Conservation (phyloP, 1,140 invertebrate genomes). For the Sminthurides bifidus region DNA sequence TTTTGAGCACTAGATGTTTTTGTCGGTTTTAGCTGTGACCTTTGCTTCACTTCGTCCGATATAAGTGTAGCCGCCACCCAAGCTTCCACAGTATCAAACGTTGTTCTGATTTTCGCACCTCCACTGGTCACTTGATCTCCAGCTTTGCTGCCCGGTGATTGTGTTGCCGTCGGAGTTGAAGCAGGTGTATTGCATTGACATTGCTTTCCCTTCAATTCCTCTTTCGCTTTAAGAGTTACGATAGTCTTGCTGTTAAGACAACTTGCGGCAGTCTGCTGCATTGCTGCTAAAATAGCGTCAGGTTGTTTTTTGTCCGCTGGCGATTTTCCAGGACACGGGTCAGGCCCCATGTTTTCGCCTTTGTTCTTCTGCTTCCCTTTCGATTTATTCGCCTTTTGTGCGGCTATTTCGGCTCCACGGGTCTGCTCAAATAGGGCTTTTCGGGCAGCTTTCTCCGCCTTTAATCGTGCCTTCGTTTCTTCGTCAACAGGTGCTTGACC, state of each 20-base stretch:
- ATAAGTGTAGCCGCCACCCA: too few species aligned
- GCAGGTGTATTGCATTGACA: too few species aligned
- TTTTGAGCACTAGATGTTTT: not conserved
- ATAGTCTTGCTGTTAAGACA: not conserved
- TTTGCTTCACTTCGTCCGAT: too few species aligned
- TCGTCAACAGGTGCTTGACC: not conserved
- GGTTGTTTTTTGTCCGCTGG: not conserved
- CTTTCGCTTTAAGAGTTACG: not conserved
- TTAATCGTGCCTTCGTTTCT: not conserved
- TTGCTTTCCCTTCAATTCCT: too few species aligned
- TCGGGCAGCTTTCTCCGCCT: not conserved
- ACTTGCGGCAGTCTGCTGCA: not conserved
- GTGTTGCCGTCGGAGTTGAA: too few species aligned
- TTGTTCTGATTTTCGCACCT: too few species aligned
- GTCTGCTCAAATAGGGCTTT: not conserved
- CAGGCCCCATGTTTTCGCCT: not conserved
- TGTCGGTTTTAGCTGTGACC: too few species aligned
- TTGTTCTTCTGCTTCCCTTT: slow-evolving; percentile 1
- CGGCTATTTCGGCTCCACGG: not conserved
- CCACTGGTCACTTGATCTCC: too few species aligned
- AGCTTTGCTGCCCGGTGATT: too few species aligned
- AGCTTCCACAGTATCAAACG: too few species aligned
- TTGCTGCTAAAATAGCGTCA: not conserved
- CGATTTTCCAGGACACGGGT: not conserved
- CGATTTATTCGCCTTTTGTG: not conserved